phyloP scores from a whole-genome alignment of 2,797 vertebrate genomes.

The Thamnophis elegans region DNA sequence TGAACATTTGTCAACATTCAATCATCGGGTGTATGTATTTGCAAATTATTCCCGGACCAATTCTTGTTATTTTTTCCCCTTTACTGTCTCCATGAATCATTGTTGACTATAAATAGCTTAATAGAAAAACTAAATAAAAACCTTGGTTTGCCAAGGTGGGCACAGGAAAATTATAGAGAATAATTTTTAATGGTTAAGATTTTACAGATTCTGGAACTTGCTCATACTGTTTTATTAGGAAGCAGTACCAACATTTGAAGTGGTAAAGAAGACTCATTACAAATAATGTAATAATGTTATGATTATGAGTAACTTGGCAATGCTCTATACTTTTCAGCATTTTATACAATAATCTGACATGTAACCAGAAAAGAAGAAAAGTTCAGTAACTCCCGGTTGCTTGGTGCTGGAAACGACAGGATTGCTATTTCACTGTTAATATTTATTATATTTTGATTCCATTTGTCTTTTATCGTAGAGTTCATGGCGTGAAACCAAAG shows the following conservation, averaged over 20 bases:
- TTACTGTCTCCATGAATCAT: slow-evolving; percentile 43
- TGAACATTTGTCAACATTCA: background rate
- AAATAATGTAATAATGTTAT: background rate
- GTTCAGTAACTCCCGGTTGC: background rate
- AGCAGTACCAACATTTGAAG: background rate
- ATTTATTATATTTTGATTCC: background rate
- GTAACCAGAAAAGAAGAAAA: background rate
- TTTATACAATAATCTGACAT: background rate
- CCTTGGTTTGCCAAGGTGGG: background rate
- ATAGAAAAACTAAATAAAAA: slow-evolving; percentile 38
- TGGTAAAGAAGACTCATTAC: background rate
- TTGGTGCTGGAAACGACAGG: background rate
- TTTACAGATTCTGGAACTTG: background rate
- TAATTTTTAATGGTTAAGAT: background rate
- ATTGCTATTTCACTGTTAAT: background rate
- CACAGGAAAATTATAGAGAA: slow-evolving; percentile 5
- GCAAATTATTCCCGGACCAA: slow-evolving; percentile 19
- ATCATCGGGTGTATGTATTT: slow-evolving; percentile 33
- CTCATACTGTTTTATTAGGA: slow-evolving; percentile 5
- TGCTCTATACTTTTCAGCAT: background rate
- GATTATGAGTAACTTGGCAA: background rate
- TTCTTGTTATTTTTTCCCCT: slow-evolving; percentile 38
- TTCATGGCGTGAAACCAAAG: background rate
- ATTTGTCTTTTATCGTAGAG: background rate
- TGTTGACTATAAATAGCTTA: slow-evolving; percentile 3